These are phyloP conservation scores for Microcaecilia unicolor DNA, from an alignment of 2,797 vertebrate genomes.

Conservation along the genomic window DNA sequence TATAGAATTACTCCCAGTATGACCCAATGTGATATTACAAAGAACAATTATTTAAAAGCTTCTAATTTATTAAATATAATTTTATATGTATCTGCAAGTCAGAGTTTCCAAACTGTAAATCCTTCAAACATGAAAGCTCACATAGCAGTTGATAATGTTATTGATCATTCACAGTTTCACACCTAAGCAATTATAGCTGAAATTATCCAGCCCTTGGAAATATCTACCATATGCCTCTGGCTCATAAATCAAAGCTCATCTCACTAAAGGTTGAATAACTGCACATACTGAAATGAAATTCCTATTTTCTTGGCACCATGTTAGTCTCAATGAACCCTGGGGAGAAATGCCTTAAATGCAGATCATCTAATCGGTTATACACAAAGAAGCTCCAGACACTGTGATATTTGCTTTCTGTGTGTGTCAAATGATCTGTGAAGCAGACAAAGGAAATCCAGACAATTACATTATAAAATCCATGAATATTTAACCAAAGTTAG, in stretches of 20 bases:
- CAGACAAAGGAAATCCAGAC: conserved; percentile 29
- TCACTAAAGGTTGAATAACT: conserved; percentile 11
- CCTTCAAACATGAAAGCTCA: background rate
- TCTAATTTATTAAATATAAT: background rate
- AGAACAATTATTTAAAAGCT: no score
- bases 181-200: conserved; percentile 56
- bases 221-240: conserved; percentile 31
- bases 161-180: conserved; percentile 45
- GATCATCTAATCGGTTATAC: conserved; percentile 46
- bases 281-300: background rate
- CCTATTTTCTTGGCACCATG: conserved; percentile 2
- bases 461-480: conserved; percentile 16
- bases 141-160: conserved; percentile 26
- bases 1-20: no score
- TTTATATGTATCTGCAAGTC: background rate
- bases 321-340: conserved; percentile 9
- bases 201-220: conserved; percentile 58
- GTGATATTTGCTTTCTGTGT: conserved; percentile 39
- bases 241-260: conserved; percentile 28
- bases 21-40: no score
- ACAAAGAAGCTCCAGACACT: conserved; percentile 35
- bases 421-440: conserved; percentile 47
- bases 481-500: conserved; percentile 34
- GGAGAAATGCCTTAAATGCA: conserved; percentile 27
- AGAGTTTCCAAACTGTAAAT: conserved; percentile 7